These are phyloP conservation scores for Herminia tarsipennalis DNA, from an alignment of 2,888 invertebrate species.

Conservation along the genomic window DNA sequence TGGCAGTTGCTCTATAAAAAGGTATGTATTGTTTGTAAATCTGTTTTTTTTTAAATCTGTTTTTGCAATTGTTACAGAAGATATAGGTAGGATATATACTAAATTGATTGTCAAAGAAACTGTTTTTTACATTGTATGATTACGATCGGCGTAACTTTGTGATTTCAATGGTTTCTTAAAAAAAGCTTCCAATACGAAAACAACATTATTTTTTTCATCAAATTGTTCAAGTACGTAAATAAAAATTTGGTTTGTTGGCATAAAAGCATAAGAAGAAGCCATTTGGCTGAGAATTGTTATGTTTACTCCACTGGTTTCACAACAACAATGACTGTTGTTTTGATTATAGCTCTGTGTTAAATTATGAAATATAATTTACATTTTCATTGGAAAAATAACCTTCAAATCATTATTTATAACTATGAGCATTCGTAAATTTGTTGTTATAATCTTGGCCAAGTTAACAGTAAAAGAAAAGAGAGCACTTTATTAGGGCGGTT, in stretches of 20 bases:
- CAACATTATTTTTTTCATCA: background rate
- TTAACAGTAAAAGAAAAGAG: background rate
- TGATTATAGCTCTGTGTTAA: conserved; percentile 13
- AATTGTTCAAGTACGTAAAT: conserved; percentile 3
- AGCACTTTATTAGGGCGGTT: background rate
- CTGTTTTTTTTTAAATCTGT: too few species aligned
- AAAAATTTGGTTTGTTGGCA: conserved; percentile 9
- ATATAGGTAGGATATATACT: too few species aligned
- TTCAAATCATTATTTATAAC: too few species aligned
- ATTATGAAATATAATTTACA: too few species aligned
- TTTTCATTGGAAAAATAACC: too few species aligned
- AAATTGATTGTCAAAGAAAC: conserved; percentile 1
- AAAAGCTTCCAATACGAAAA: background rate
- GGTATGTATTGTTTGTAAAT: too few species aligned
- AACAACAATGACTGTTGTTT: conserved; percentile 32
- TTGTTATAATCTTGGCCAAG: too few species aligned
- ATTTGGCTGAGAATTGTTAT: conserved; percentile 34
- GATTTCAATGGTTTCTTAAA: background rate
- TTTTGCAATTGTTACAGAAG: too few species aligned
- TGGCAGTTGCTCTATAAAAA: too few species aligned
- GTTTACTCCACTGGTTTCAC: conserved; percentile 35
- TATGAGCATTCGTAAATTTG: too few species aligned
- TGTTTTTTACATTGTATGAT: background rate
- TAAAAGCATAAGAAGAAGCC: conserved; percentile 1
- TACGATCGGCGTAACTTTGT: background rate